phyloP scores from a whole-genome alignment of 2,113 vertebrate genomes.

The Microtus richardsoni region DNA sequence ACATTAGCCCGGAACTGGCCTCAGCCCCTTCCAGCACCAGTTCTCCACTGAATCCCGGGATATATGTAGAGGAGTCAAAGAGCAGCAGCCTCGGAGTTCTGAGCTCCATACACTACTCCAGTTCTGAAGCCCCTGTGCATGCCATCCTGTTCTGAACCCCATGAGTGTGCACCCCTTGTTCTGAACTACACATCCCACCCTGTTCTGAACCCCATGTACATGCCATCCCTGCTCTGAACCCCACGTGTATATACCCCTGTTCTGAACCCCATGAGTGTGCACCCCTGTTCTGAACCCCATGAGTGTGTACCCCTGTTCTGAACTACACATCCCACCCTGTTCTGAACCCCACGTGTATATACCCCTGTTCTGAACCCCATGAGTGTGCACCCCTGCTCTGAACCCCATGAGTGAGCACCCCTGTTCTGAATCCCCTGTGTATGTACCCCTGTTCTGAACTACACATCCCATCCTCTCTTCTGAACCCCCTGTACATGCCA shows the following conservation, averaged over 20 bases:
- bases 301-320: background rate
- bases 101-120: background rate
- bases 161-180: background rate
- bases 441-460: background rate
- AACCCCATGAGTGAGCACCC: too few species aligned
- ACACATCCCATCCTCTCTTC: too few species aligned
- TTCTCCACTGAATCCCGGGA: constrained; percentile 13
- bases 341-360: too few species aligned
- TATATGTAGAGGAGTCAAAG: background rate
- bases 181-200: too few species aligned
- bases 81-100: background rate
- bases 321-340: too few species aligned
- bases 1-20: constrained; percentile 15
- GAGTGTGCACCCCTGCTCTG: too few species aligned
- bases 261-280: background rate
- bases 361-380: too few species aligned
- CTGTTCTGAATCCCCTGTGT: too few species aligned
- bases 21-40: constrained; percentile 38
- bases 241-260: background rate
- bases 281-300: background rate
- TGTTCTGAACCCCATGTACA: background rate
- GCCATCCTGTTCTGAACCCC: background rate
- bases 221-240: background rate
- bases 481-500: too few species aligned
- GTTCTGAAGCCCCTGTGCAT: background rate